Percentiles rank a stretch among this genome's conserved stretches.
Evolutionary conservation across 2,888 invertebrate species (phyloP).

Genomic region (Portevinia maculata): DNA sequence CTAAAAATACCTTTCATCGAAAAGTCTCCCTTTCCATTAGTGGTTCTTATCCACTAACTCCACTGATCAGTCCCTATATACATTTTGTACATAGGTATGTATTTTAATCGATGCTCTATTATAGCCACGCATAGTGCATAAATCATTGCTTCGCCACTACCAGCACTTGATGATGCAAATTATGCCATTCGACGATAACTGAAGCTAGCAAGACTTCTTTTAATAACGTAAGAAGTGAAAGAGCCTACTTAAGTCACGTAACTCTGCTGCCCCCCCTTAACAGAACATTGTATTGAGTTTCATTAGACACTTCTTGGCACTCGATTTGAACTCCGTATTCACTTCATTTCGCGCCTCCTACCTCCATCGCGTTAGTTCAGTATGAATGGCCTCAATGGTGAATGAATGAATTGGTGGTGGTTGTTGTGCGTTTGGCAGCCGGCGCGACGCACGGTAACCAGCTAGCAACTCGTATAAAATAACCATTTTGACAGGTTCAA

Average conservation of each 20-base stretch:
- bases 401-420: slow-evolving; percentile 65
- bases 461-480: slow-evolving; percentile 24
- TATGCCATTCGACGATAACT: slow-evolving; percentile 36
- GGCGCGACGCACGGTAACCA: slow-evolving; percentile 30
- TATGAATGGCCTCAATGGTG: slow-evolving; percentile 63
- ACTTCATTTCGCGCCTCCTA: slow-evolving; percentile 23
- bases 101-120: too few species aligned
- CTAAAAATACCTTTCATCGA: too few species aligned
- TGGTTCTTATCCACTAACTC: too few species aligned
- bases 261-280: slow-evolving; percentile 42
- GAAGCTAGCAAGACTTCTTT: slow-evolving; percentile 43
- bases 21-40: too few species aligned
- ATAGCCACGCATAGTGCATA: slow-evolving; percentile 40
- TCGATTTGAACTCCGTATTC: slow-evolving; percentile 55
- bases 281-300: slow-evolving; percentile 46
- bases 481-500: slow-evolving; percentile 74
- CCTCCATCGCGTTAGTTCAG: slow-evolving; percentile 25
- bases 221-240: slow-evolving; percentile 41
- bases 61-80: too few species aligned
- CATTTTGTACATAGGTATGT: too few species aligned
- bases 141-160: slow-evolving; percentile 39
- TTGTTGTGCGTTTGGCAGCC: slow-evolving; percentile 20
- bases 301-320: slow-evolving; percentile 57
- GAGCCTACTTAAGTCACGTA: slow-evolving; percentile 53
- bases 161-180: slow-evolving; percentile 17